Evolutionary conservation across 2,113 vertebrate species (phyloP).

Genomic region (Corythoichthys intestinalis): DNA sequence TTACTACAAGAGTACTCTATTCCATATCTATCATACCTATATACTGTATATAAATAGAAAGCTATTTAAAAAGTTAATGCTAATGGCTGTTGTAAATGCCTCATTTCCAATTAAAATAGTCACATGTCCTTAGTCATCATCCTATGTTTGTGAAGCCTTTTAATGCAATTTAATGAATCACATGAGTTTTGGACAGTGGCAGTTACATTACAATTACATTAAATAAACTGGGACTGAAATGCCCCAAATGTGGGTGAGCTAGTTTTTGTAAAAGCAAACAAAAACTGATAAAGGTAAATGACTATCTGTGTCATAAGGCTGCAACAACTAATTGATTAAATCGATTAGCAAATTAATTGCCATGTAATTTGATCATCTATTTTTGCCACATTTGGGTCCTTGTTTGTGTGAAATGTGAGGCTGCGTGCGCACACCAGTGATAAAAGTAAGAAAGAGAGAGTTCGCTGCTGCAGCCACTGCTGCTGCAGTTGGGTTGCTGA

Average conservation of each 20-base stretch:
- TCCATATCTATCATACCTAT: neutral
- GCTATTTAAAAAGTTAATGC: neutral
- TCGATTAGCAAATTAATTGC: too few relatives aligned
- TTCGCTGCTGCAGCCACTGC: too few relatives aligned
- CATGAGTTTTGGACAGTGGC: neutral
- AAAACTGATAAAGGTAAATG: neutral
- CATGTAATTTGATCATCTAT: too few relatives aligned
- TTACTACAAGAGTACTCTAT: too few relatives aligned
- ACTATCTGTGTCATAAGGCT: neutral
- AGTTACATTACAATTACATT: neutral
- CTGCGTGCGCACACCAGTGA: too few relatives aligned
- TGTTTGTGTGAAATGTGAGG: too few relatives aligned
- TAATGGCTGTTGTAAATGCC: neutral
- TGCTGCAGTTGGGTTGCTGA: too few relatives aligned
- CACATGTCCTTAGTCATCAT: neutral
- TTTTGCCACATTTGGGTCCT: too few relatives aligned
- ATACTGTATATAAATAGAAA: neutral
- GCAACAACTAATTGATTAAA: too few relatives aligned
- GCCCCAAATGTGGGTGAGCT: neutral
- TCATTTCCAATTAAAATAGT: neutral
- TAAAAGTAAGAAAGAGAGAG: too few relatives aligned
- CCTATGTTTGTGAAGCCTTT: neutral
- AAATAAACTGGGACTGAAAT: neutral
- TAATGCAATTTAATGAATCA: neutral
- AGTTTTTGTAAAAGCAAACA: neutral